Percentiles rank a stretch among this genome's conserved stretches.
Conservation (phyloP, 2,113 vertebrate species). For the Zosterops hypoxanthus region DNA sequence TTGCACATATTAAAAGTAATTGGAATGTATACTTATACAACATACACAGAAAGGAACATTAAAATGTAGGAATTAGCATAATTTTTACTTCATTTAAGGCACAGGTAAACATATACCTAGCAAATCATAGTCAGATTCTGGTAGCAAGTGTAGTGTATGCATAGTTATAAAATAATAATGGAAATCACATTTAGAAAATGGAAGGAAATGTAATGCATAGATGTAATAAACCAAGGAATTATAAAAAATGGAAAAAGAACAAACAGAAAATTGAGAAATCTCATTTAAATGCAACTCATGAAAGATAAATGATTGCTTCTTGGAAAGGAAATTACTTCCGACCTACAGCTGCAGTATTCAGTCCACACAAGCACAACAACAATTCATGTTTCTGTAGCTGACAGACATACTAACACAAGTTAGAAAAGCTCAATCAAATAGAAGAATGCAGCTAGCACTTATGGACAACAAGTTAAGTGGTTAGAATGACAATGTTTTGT, state of each 20-base stretch:
- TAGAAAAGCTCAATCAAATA: neutral
- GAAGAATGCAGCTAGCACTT: neutral
- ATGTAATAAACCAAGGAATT: neutral
- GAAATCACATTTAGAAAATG: neutral
- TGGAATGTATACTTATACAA: neutral
- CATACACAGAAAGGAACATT: neutral
- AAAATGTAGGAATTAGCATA: neutral
- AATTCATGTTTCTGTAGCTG: neutral
- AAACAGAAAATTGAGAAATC: neutral
- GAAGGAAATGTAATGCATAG: neutral
- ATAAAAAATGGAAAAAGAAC: neutral
- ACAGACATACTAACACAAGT: neutral
- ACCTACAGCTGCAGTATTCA: slow-evolving; percentile 9
- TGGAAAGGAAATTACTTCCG: slow-evolving; percentile 5
- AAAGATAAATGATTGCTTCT: slow-evolving; percentile 3
- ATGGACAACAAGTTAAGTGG: neutral
- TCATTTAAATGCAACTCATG: slow-evolving; percentile 8
- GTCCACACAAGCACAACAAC: neutral
- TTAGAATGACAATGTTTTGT: neutral
- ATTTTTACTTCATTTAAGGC: neutral
- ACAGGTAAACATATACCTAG: neutral
- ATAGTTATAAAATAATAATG: neutral
- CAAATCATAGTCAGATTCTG: neutral
- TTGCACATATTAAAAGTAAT: neutral
- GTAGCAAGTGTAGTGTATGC: neutral